Evolutionary conservation across 2,113 vertebrate genomes (phyloP).

Genomic region (Agelaius phoeniceus): DNA sequence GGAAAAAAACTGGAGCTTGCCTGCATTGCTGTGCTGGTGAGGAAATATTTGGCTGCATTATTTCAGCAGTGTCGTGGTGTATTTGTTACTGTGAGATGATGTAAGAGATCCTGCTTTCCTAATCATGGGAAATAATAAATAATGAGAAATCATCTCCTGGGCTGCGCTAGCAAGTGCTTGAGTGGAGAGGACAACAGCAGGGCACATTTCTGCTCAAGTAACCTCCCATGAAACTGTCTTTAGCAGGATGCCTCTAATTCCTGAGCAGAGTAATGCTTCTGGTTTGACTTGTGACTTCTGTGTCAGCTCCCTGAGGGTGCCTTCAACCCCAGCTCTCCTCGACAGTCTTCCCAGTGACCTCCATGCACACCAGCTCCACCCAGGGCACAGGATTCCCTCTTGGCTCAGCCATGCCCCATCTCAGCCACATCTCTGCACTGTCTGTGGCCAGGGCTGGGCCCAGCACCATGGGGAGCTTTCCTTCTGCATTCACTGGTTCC

Average conservation of each 20-base stretch:
- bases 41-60: neutral
- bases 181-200: fast-evolving
- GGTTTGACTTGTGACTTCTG: neutral
- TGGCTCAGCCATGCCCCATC: neutral
- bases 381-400: neutral
- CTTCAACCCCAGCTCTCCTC: neutral
- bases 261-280: neutral
- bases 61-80: neutral
- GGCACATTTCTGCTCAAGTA: neutral
- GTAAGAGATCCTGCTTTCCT: neutral
- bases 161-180: neutral
- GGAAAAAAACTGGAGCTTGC: neutral
- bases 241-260: neutral
- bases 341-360: neutral
- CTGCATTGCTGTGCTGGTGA: neutral
- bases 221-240: neutral
- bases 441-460: neutral
- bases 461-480: neutral
- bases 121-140: neutral
- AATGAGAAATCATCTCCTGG: neutral
- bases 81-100: neutral
- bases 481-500: neutral
- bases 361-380: no score
- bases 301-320: neutral
- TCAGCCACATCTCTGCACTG: neutral